Conservation (phyloP, 53 echinoderm and acorn worm genomes). For the Holothuria scabra region DNA sequence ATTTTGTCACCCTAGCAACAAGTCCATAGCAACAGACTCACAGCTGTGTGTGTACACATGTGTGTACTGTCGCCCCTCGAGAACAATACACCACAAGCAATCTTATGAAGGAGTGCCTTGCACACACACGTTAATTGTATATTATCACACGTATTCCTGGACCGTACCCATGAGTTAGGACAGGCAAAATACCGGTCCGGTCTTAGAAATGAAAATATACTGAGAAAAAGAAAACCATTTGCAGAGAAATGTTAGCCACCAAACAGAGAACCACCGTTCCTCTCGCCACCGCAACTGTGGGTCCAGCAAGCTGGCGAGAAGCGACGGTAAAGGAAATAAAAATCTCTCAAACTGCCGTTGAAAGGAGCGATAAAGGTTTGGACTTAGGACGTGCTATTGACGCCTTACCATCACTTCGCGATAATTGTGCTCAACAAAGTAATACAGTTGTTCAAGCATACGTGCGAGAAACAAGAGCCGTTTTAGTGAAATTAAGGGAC, state of each 20-base stretch:
- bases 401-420: constrained; percentile 91
- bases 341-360: constrained; percentile 89
- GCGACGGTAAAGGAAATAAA: constrained; percentile 94
- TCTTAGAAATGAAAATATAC: too few species aligned
- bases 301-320: constrained; percentile 92
- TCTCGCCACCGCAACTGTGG: constrained; percentile 92
- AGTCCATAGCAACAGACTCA: too few species aligned
- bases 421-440: constrained; percentile 99
- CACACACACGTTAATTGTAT: too few species aligned
- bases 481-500: constrained; percentile 90
- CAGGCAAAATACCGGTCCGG: too few species aligned
- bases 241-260: constrained; percentile 81
- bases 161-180: too few species aligned
- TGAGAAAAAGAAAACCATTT: too few species aligned
- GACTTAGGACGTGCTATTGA: constrained; percentile 94
- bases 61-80: too few species aligned
- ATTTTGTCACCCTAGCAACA: too few species aligned
- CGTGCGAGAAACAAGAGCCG: constrained; percentile 89
- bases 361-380: constrained; percentile 83
- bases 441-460: constrained; percentile 94
- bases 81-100: too few species aligned
- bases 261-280: constrained; percentile 80
- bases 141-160: too few species aligned
- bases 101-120: too few species aligned
- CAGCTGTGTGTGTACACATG: too few species aligned